These are phyloP conservation scores for Pempheris klunzingeri DNA, from an alignment of 2,797 vertebrate genomes.

Conservation along the genomic window DNA sequence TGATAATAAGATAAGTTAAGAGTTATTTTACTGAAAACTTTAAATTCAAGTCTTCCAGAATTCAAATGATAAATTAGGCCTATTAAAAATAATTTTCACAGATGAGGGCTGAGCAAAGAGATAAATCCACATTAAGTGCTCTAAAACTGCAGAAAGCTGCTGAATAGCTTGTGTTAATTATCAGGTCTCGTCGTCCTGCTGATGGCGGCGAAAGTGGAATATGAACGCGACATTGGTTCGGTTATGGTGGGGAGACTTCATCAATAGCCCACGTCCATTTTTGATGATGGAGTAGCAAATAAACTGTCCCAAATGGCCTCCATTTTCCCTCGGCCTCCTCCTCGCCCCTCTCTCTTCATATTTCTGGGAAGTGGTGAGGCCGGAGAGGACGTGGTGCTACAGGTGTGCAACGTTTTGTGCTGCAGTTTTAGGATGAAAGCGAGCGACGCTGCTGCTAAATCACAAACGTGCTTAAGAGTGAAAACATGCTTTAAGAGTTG, in stretches of 20 bases:
- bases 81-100: conserved; percentile 30
- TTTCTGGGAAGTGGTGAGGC: conserved; percentile 28
- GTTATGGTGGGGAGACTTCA: conserved; percentile 51
- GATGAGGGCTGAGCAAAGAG: conserved; percentile 9
- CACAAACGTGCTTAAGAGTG: not conserved
- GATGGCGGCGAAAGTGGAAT: conserved; percentile 40
- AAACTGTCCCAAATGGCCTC: conserved; percentile 62
- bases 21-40: conserved; percentile 2
- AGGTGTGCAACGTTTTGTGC: conserved; percentile 17
- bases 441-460: conserved; percentile 1
- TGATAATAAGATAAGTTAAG: not conserved
- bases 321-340: conserved; percentile 32
- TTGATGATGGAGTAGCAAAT: conserved; percentile 63
- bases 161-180: conserved; percentile 58
- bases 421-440: conserved; percentile 32
- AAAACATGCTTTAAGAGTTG: conserved; percentile 22
- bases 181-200: conserved; percentile 26
- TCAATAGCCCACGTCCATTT: conserved; percentile 59
- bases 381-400: conserved; percentile 24
- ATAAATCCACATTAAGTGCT: conserved; percentile 47
- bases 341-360: conserved; percentile 21
- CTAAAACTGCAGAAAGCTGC: conserved; percentile 41
- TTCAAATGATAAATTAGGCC: conserved; percentile 8
- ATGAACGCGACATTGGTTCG: conserved; percentile 45
- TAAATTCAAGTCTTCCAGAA: not conserved